Evolutionary conservation across 2,113 vertebrate genomes (phyloP), one percentile per base, ranked within the genome.

Genomic region (Chaetorhynchus papuensis): DNA sequence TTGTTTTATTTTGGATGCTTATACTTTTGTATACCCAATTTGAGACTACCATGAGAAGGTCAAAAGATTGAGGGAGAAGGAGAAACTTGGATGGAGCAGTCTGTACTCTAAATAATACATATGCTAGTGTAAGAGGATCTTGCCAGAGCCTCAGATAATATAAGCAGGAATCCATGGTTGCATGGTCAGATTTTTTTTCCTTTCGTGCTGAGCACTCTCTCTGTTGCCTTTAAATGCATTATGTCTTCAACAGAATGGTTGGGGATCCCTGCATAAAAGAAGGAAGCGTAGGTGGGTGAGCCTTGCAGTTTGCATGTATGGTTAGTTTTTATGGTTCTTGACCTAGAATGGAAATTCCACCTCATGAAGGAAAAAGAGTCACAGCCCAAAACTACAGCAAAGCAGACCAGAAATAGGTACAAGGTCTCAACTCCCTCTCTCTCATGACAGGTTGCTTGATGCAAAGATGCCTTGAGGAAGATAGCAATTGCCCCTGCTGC

Each of bases 1-100:
- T 76, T 82, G 12, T 68, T 89, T 94, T 65, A 61, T 90, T 86
- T 95, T 88, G 50, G 82, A 57, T 14, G 7, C 26, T 60, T 83
- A 59, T 83, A 14, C 37, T 92, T 93, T 61, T 77, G 35, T 39
- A 20, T 41, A 60, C 24, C 5, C 0, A 64, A 7, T 64, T 82
- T 76, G 65, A 87, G 70, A 53, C 30, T 85, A 18, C 27, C 52
- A 44, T 26, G 24, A 71, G 27, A 75, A 87, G 44, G 70, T 64
- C 35, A 57, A 66, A 93, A 90, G n/a, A 72, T 22, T 8, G 10
- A 85, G 17, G 8, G 41, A 82, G 53, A 92, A 82, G 19, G 35
- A 91, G 27, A 84, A 60, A 13, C 11, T 16, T 60, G 37, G 13
- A 64, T 52, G 37, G 53, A 71, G 22, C 16, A 85, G 23, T 49